Evolutionary conservation across 1,140 invertebrate genomes (phyloP), one percentile per base, ranked within the genome.

Genomic region (Musca vetustissima): DNA sequence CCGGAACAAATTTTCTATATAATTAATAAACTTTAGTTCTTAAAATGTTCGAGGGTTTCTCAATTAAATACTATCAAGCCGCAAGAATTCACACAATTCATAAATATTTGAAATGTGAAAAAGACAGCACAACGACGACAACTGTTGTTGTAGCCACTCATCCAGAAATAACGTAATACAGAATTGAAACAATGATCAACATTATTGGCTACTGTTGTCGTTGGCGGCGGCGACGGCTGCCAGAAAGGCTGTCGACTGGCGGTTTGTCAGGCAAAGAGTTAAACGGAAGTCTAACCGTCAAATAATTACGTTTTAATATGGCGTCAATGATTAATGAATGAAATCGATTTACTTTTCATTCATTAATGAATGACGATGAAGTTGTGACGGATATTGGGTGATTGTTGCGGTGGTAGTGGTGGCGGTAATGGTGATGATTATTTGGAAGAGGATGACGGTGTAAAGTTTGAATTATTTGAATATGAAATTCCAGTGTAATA

Each of bases 341-440:
- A 72, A 79, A 79, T 79, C 77, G 79, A 79, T 79, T 79, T 77
- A 79, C 73, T 77, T 78, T n/a, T n/a, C n/a, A n/a, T n/a, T 79
- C 77, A 79, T 76, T 79, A 79, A 79, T 75, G 75, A 79, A 79
- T 75, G 76, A 78, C 57, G 32, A 61, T 25, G 53, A 76, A 78
- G 76, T 74, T 73, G 75, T 71, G 73, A 70, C 73, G 73, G 28
- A 64, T 25, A 25, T n/a, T 28, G 22, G 21, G 15, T 25, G 57
- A 17, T 59, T 2, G 6, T 13, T 24, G 17, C 7, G 6, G 49
- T 50, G 49, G 53, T 19, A 6, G 53, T 66, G 70, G 72, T 61
- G 22, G 22, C 28, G 11, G 36, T 43, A 2, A 19, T 43, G 48
- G 14, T 36, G 21, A 21, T 43, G 50, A 68, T 71, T 69, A 36